Conservation (phyloP, 2,797 vertebrate species). For the Cyclura pinguis region DNA sequence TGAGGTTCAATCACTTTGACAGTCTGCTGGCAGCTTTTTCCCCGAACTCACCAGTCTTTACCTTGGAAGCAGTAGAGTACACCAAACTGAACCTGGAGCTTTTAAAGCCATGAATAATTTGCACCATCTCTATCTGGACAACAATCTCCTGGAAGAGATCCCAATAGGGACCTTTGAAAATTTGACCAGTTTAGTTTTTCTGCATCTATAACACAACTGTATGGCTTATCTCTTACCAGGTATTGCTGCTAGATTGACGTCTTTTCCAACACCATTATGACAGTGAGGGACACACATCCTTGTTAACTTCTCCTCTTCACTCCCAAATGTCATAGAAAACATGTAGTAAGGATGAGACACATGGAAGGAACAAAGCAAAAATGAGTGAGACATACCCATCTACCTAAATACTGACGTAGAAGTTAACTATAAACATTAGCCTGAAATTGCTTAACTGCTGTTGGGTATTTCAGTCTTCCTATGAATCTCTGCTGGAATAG, state of each 20-base stretch:
- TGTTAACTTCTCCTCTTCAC: not conserved
- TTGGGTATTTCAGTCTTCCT: not conserved
- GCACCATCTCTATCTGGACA: slow-evolving; percentile 41
- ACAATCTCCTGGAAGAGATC: slow-evolving; percentile 17
- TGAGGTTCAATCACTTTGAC: slow-evolving; percentile 27
- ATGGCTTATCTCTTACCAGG: slow-evolving; percentile 49
- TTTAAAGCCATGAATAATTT: not conserved
- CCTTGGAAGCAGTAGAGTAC: not conserved
- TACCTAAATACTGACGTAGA: not conserved
- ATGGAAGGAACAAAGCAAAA: not conserved
- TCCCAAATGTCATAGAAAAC: not conserved
- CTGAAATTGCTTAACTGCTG: not conserved
- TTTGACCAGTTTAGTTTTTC: slow-evolving; percentile 39
- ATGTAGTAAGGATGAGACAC: not conserved
- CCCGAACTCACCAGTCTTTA: not conserved
- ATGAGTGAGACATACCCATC: no score
- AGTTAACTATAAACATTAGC: not conserved
- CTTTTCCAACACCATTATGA: not conserved
- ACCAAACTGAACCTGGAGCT: fast-evolving
- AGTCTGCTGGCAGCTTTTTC: not conserved
- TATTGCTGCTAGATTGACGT: slow-evolving; percentile 9
- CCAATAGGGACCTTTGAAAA: slow-evolving; percentile 39
- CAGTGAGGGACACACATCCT: no score
- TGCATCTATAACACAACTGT: slow-evolving; percentile 52
- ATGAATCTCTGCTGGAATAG: not conserved